A percentile compares a stretch with the other conserved stretches of the same genome.
Conservation (phyloP, 2,113 vertebrate genomes). For the Sterna hirundo region DNA sequence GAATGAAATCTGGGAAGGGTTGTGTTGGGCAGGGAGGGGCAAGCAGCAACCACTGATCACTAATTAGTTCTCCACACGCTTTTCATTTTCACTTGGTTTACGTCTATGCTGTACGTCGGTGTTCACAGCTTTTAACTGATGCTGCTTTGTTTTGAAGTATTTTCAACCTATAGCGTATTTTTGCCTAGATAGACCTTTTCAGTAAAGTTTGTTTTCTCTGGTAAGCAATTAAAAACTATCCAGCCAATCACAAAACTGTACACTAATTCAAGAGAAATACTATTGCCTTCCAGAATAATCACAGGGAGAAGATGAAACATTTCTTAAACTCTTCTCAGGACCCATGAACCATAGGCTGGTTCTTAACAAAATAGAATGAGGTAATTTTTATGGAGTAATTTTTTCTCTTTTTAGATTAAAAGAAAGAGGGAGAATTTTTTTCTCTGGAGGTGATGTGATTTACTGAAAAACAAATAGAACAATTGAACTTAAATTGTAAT, state of each 20-base stretch:
- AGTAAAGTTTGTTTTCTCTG: neutral
- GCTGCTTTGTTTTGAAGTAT: neutral
- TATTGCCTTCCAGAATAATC: neutral
- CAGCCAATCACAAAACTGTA: neutral
- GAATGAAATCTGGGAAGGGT: neutral
- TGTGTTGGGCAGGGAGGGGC: neutral
- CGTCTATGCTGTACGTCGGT: accelerated
- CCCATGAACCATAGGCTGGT: neutral
- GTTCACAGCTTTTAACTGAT: neutral
- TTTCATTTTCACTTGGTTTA: neutral
- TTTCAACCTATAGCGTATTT: neutral
- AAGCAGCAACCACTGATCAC: neutral
- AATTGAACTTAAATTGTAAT: neutral
- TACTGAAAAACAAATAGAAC: neutral
- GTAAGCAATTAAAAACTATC: neutral
- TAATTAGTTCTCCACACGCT: neutral
- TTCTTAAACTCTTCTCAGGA: neutral
- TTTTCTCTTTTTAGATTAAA: neutral
- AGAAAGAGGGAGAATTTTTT: neutral
- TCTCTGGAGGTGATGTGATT: neutral
- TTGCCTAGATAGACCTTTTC: neutral
- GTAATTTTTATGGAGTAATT: neutral
- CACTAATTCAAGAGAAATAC: neutral
- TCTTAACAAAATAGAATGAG: neutral
- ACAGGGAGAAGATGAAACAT: neutral